These are phyloP conservation scores for Eumaeus atala DNA, from an alignment of 1,140 invertebrate species.

Conservation along the genomic window DNA sequence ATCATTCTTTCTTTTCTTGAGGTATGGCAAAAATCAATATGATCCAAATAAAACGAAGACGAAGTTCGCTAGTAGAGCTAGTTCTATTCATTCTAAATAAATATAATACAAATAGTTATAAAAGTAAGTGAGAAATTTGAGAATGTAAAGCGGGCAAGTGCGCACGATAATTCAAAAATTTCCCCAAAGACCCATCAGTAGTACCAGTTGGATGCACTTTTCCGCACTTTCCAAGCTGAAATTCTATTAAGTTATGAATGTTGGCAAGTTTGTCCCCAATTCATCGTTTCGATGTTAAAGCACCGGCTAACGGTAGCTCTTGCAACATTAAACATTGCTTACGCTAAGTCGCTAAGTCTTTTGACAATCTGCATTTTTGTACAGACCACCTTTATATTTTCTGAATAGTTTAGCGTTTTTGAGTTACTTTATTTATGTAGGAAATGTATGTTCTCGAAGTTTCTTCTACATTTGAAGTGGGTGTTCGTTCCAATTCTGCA, in stretches of 20 bases:
- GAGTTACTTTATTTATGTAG: no score
- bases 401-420: no score
- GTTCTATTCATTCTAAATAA: no score
- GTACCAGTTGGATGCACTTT: slow-evolving; percentile 53
- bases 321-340: slow-evolving; percentile 18
- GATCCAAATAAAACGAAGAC: no score
- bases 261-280: slow-evolving; percentile 41
- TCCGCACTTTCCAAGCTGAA: slow-evolving; percentile 34
- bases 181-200: slow-evolving; percentile 33
- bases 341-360: neutral
- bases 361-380: neutral
- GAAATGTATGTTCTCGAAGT: no score
- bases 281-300: slow-evolving; percentile 34
- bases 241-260: slow-evolving; percentile 42
- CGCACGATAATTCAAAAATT: slow-evolving; percentile 58
- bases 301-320: neutral
- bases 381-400: no score
- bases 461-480: no score
- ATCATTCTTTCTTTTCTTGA: no score
- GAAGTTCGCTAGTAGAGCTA: no score
- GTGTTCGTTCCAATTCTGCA: no score
- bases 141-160: slow-evolving; percentile 14
- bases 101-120: no score
- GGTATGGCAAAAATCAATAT: no score
- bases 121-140: neutral